A percentile compares a stretch with the other conserved stretches of the same genome.
Conservation (phyloP, 2,888 invertebrate species). For the Girardia tigrina region DNA sequence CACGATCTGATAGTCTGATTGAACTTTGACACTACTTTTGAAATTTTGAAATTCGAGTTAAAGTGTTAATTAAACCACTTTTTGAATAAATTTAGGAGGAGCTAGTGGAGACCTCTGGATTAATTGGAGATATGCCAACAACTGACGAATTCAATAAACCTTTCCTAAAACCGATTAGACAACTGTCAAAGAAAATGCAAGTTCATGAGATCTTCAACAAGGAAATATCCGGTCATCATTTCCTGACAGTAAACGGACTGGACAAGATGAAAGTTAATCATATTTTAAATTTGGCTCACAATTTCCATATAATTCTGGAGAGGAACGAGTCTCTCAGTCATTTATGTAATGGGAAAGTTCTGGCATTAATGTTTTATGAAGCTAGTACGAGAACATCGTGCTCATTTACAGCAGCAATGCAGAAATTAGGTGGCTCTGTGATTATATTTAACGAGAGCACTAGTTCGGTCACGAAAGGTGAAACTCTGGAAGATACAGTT, state of each 20-base stretch:
- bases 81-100: too few relatives aligned
- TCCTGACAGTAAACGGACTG: not conserved
- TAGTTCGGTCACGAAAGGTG: conserved; percentile 89
- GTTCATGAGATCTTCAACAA: not conserved
- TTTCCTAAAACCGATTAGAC: too few relatives aligned
- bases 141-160: too few relatives aligned
- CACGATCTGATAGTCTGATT: too few relatives aligned
- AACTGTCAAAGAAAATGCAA: not conserved
- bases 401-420: conserved; percentile 92
- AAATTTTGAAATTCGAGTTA: too few relatives aligned
- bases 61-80: too few relatives aligned
- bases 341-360: conserved; percentile 57
- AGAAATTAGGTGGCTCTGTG: conserved; percentile 79
- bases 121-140: too few relatives aligned
- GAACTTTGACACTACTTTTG: too few relatives aligned
- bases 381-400: conserved; percentile 86
- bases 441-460: conserved; percentile 73
- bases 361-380: conserved; percentile 93
- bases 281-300: not conserved
- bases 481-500: conserved; percentile 64
- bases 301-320: not conserved
- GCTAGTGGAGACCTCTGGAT: too few relatives aligned
- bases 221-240: not conserved
- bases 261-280: not conserved
- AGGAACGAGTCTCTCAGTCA: conserved; percentile 54